Evolutionary conservation across 2,888 invertebrate genomes (phyloP).

Genomic region (Chorisops tibialis): DNA sequence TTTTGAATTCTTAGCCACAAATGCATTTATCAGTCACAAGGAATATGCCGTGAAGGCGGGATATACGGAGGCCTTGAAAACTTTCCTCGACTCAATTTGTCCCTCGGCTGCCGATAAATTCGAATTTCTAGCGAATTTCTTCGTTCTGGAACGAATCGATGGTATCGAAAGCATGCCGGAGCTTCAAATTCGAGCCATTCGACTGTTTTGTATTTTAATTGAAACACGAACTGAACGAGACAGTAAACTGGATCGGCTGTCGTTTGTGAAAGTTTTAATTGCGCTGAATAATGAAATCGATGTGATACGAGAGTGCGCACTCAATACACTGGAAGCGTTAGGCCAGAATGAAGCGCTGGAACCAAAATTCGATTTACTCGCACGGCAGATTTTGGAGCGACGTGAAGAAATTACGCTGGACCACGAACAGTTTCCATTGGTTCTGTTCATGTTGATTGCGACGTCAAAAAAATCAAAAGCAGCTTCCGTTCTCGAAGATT

Average conservation of each 20-base stretch:
- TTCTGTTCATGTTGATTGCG: constrained; percentile 57
- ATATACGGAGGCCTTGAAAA: constrained; percentile 45
- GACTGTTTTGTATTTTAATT: constrained; percentile 41
- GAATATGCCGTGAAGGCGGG: constrained; percentile 35
- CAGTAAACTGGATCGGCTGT: constrained; percentile 15
- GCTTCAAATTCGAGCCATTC: constrained; percentile 56
- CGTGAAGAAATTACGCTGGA: constrained; percentile 64
- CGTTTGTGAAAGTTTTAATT: constrained; percentile 47
- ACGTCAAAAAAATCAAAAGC: not conserved
- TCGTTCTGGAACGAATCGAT: constrained; percentile 43
- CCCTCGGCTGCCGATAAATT: constrained; percentile 53
- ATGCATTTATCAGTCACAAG: constrained; percentile 32
- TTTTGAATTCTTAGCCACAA: constrained; percentile 37
- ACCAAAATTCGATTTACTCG: constrained; percentile 28
- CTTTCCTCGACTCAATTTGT: constrained; percentile 54
- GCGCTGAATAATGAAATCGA: constrained; percentile 58
- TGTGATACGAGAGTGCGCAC: constrained; percentile 57
- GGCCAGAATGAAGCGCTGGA: constrained; percentile 38
- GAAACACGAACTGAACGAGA: constrained; percentile 35
- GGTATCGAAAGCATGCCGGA: constrained; percentile 49
- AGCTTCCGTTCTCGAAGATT: not conserved
- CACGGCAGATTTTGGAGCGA: constrained; percentile 43
- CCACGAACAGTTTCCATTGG: constrained; percentile 62
- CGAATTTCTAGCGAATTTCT: constrained; percentile 59
- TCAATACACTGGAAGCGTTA: constrained; percentile 55